Conservation (phyloP, 64 coral and sea anemone species). For the Montipora capricornis region DNA sequence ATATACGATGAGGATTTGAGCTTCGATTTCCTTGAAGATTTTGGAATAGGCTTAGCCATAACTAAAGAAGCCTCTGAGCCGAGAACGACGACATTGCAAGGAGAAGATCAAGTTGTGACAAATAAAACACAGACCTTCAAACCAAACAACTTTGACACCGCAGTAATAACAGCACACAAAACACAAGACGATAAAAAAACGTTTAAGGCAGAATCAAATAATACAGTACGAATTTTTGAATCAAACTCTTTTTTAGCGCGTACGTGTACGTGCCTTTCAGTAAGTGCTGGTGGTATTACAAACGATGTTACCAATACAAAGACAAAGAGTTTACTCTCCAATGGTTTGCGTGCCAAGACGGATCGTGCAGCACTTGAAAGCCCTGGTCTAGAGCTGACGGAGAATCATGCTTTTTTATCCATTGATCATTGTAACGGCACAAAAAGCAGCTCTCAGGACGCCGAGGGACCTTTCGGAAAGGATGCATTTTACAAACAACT, state of each 20-base stretch:
- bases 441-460: neutral
- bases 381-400: neutral
- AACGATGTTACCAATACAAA: neutral
- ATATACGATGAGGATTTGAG: slow-evolving; percentile 16
- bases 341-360: neutral
- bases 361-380: neutral
- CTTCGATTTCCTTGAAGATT: slow-evolving; percentile 27
- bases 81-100: neutral
- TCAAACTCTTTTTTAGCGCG: neutral
- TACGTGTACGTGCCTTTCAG: neutral
- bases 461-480: neutral
- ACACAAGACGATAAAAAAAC: neutral
- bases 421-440: neutral
- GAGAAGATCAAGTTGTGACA: neutral
- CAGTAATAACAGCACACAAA: neutral
- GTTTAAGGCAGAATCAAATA: neutral
- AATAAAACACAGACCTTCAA: neutral
- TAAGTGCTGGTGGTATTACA: neutral
- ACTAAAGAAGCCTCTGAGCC: neutral
- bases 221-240: neutral
- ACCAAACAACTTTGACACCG: too few species aligned
- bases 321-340: neutral
- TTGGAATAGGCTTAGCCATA: slow-evolving; percentile 3
- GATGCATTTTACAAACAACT: neutral
- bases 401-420: neutral